A percentile compares a stretch with the other conserved stretches of the same genome.
Conservation (phyloP, 2,888 invertebrate genomes). For the Lutraria lutraria region DNA sequence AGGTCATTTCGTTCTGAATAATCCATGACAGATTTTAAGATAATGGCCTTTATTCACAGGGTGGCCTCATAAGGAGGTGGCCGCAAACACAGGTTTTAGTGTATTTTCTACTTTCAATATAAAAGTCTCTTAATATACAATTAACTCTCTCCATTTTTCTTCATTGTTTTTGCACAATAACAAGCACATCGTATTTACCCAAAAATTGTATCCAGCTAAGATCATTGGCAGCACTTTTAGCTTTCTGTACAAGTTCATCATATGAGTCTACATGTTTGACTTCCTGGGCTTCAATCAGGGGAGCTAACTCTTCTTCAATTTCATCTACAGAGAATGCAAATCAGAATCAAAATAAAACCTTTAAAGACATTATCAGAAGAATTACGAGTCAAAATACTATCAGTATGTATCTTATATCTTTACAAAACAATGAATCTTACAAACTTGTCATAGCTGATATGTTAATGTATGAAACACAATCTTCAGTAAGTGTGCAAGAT, state of each 20-base stretch:
- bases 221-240: constrained; percentile 77
- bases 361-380: background rate
- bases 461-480: too few species aligned
- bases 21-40: too few species aligned
- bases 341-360: background rate
- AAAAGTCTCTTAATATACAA: too few species aligned
- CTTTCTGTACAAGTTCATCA: constrained; percentile 82
- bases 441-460: too few species aligned
- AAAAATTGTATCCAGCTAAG: constrained; percentile 85
- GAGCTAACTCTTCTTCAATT: constrained; percentile 86
- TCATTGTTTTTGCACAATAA: too few species aligned
- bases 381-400: background rate
- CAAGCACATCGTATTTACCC: constrained; percentile 71
- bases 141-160: too few species aligned
- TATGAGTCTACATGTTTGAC: constrained; percentile 84
- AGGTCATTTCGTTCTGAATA: too few species aligned
- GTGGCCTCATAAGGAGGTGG: too few species aligned
- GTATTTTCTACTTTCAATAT: too few species aligned
- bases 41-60: too few species aligned
- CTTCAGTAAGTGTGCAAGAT: background rate
- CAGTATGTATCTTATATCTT: background rate
- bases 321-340: constrained; percentile 77
- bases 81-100: too few species aligned
- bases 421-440: too few species aligned
- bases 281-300: constrained; percentile 84